Base-by-base conservation (phyloP, 1,140 invertebrate species). In the Coelopa frigida region DNA sequence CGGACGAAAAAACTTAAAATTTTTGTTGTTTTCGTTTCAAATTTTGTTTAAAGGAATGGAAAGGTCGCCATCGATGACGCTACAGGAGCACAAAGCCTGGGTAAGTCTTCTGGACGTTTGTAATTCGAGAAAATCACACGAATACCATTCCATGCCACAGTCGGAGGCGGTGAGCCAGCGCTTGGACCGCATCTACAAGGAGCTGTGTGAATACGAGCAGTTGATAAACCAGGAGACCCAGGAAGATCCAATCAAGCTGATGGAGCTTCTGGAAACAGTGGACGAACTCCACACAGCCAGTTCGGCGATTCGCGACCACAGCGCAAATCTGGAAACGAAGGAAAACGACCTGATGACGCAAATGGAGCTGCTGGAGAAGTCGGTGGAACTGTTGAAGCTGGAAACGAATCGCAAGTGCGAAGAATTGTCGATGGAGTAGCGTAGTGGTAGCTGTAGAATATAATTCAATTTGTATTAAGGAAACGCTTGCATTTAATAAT, bases 121-220 rank as follows among this genome's bases (percentile, higher is more conserved):
- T n/a, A n/a, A n/a, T n/a, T n/a, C n/a, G n/a, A n/a, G n/a, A n/a
- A n/a, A n/a, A n/a, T n/a, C n/a, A n/a, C n/a, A n/a, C n/a, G n/a
- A n/a, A n/a, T n/a, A n/a, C n/a, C n/a, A n/a, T n/a, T n/a, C n/a
- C n/a, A n/a, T n/a, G n/a, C 10, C 20, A 10, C 46, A 48, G 46
- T 35, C 40, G 15, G 46, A 48, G 37, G 26, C 35, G 35, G 44
- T 49, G 10, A 49, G 44, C 20, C n/a, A 14, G 1, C 41, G 48
- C 11, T 21, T 49, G 8, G 48, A 44, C 6, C 29, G 36, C n/a
- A 49, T 49, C 17, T 49, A 49, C 21, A 44, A 49, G 35, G 41
- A 49, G 2, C 33, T 49, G 1, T 49, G 48, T 31, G 48, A 49
- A 17, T 49, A 29, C 24, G 48, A 49, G 14, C 31, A 49, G 17